phyloP scores from a whole-genome alignment of 2,113 vertebrate species.

The Prionailurus bengalensis region DNA sequence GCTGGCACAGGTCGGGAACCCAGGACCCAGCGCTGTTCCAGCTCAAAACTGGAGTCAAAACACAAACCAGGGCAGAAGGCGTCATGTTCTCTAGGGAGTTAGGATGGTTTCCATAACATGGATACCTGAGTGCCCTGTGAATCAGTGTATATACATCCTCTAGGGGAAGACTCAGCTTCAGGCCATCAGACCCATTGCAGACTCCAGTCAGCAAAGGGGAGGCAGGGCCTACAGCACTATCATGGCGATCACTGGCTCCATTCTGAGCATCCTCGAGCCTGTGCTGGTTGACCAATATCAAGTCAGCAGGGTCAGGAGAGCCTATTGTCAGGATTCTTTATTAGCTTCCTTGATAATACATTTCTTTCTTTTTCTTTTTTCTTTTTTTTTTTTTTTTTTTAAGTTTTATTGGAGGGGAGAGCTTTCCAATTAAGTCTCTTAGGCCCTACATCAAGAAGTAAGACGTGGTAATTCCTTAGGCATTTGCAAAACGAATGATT shows the following conservation, averaged over 20 bases:
- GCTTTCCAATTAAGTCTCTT: not conserved
- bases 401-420: not conserved
- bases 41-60: not conserved
- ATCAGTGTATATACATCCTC: not conserved
- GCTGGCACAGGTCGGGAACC: not conserved
- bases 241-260: accelerated
- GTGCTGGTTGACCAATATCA: not conserved
- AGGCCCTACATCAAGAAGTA: not conserved
- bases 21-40: not conserved
- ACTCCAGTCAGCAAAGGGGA: not conserved
- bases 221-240: not conserved
- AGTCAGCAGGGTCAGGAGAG: not conserved
- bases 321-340: not conserved
- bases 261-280: not conserved
- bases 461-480: not conserved
- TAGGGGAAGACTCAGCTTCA: not conserved
- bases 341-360: not conserved
- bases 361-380: too few relatives aligned
- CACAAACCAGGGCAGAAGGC: not conserved
- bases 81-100: not conserved
- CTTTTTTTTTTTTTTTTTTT: not conserved
- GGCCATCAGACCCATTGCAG: not conserved
- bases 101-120: not conserved
- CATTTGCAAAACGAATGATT: not conserved
- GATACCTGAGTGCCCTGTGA: not conserved